A percentile compares a stretch with the other conserved stretches of the same genome.
Evolutionary conservation across 2,113 vertebrate species (phyloP).

Genomic region (Triplophysa siluroides): DNA sequence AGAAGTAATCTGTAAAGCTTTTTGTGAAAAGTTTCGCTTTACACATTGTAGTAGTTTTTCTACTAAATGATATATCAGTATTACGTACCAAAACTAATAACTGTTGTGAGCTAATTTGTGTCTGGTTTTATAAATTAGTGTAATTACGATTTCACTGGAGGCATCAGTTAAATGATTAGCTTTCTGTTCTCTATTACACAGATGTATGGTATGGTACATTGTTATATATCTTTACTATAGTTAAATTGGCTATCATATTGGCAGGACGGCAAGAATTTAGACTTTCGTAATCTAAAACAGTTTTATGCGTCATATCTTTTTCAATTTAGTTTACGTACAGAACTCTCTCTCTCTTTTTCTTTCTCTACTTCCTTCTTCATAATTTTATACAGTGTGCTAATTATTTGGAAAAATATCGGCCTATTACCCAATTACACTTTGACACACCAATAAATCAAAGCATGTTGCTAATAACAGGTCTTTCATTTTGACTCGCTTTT

Average conservation of each 20-base stretch:
- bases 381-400: constrained; percentile 35
- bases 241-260: background rate
- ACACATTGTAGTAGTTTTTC: background rate
- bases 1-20: background rate
- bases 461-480: constrained; percentile 37
- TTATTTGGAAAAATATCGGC: constrained; percentile 35
- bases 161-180: background rate
- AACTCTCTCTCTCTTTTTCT: constrained; percentile 10
- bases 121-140: background rate
- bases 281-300: too few relatives aligned
- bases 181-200: background rate
- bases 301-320: too few relatives aligned
- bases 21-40: background rate
- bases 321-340: too few relatives aligned
- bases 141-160: background rate
- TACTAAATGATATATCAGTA: too few relatives aligned
- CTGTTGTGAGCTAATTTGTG: background rate
- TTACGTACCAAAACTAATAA: background rate
- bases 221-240: background rate
- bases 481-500: constrained; percentile 32
- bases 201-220: background rate
- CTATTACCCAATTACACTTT: constrained; percentile 49
- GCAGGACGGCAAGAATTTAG: background rate
- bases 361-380: constrained; percentile 12
- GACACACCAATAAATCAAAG: constrained; percentile 48